Conservation (phyloP, 2,888 invertebrate genomes). For the Zelleria hepariella region DNA sequence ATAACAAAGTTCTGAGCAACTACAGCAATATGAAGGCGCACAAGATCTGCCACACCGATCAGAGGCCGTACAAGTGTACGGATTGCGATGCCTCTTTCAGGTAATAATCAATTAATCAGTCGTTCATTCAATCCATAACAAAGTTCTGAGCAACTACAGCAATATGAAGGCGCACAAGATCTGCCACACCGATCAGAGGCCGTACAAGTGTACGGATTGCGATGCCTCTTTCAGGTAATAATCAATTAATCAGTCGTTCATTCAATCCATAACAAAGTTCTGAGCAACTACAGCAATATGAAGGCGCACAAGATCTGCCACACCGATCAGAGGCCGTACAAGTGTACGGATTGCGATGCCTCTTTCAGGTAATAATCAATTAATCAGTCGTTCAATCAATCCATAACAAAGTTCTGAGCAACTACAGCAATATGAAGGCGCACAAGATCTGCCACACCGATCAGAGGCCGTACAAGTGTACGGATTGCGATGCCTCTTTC, state of each 20-base stretch:
- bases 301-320: conserved; percentile 60
- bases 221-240: conserved; percentile 50
- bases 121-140: no score
- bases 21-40: conserved; percentile 59
- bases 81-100: conserved; percentile 53
- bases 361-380: conserved; percentile 39
- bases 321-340: conserved; percentile 47
- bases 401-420: conserved; percentile 51
- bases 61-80: conserved; percentile 43
- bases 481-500: conserved; percentile 48
- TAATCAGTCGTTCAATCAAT: no score
- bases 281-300: conserved; percentile 51
- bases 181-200: conserved; percentile 52
- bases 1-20: conserved; percentile 54
- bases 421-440: conserved; percentile 55
- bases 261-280: conserved; percentile 54
- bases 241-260: no score
- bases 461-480: conserved; percentile 44
- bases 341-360: conserved; percentile 46
- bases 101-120: conserved; percentile 23
- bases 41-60: conserved; percentile 54
- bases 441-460: conserved; percentile 60
- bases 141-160: conserved; percentile 54
- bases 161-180: conserved; percentile 59
- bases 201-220: conserved; percentile 45